Percentiles rank a stretch among this genome's conserved stretches.
Conservation (phyloP, 2,113 vertebrate species). For the Misgurnus mizolepis region DNA sequence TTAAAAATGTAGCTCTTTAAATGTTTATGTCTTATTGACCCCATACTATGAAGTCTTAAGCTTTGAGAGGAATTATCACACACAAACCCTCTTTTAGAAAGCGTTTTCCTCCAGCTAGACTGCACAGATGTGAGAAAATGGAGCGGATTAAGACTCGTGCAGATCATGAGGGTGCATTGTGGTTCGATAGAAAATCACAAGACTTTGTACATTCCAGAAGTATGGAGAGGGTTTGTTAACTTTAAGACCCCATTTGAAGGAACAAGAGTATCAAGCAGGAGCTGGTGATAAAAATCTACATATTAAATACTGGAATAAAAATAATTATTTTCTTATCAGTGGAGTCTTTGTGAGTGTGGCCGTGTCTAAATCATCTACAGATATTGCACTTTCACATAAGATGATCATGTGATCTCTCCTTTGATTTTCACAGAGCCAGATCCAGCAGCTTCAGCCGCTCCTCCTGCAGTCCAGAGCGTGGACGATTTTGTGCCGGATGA, state of each 20-base stretch:
- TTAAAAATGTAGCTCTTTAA: not conserved
- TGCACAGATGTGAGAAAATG: conserved; percentile 43
- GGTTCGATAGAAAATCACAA: conserved; percentile 37
- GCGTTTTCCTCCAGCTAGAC: not conserved
- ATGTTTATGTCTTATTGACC: not conserved
- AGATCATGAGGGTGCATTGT: conserved; percentile 46
- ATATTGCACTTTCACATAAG: no score
- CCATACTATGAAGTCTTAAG: conserved; percentile 4
- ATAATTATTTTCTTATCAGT: not conserved
- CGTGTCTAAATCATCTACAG: no score
- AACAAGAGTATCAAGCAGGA: not conserved
- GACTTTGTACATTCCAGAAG: conserved; percentile 24
- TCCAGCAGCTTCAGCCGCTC: conserved; percentile 54
- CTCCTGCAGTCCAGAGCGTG: conserved; percentile 76
- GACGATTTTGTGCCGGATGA: conserved; percentile 95
- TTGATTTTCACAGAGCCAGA: conserved; percentile 67
- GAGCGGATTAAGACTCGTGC: conserved; percentile 52
- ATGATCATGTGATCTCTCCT: conserved; percentile 27
- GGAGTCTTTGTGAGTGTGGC: not conserved
- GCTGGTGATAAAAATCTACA: not conserved
- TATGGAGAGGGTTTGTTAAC: conserved; percentile 10
- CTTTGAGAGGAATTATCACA: conserved; percentile 9
- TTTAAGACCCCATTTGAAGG: not conserved
- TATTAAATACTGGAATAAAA: not conserved
- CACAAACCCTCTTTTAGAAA: not conserved